These are phyloP conservation scores for Momotus momota DNA, from an alignment of 2,797 vertebrate genomes.

Conservation along the genomic window DNA sequence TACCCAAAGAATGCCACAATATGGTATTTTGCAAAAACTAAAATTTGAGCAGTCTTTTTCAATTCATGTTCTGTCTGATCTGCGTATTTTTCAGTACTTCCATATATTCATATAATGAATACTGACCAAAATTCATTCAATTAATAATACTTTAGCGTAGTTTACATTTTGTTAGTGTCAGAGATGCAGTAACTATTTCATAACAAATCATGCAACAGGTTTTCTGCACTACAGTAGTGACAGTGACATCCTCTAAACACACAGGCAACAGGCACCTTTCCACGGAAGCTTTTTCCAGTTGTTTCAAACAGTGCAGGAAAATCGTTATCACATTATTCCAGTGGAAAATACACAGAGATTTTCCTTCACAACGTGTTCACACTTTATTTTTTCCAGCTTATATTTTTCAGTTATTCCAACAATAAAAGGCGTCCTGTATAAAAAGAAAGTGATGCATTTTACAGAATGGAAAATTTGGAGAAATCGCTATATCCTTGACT, in stretches of 20 bases:
- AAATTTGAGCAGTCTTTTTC: neutral
- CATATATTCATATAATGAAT: neutral
- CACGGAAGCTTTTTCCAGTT: neutral
- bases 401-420: neutral
- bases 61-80: neutral
- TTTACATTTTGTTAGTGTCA: neutral
- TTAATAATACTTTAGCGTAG: neutral
- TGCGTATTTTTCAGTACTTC: neutral
- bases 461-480: neutral
- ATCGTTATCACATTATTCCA: constrained; percentile 7
- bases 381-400: neutral
- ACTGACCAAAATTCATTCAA: neutral
- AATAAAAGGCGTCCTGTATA: neutral
- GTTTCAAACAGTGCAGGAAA: constrained; percentile 30
- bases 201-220: neutral
- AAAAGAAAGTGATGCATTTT: neutral
- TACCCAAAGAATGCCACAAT: neutral
- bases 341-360: neutral
- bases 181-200: neutral
- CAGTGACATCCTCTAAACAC: neutral
- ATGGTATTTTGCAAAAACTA: neutral
- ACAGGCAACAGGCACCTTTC: neutral
- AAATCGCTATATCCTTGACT: neutral
- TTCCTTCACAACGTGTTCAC: neutral
- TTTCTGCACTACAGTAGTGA: neutral